phyloP scores from a whole-genome alignment of 1,140 invertebrate species.

The Diploscapter pachys region DNA sequence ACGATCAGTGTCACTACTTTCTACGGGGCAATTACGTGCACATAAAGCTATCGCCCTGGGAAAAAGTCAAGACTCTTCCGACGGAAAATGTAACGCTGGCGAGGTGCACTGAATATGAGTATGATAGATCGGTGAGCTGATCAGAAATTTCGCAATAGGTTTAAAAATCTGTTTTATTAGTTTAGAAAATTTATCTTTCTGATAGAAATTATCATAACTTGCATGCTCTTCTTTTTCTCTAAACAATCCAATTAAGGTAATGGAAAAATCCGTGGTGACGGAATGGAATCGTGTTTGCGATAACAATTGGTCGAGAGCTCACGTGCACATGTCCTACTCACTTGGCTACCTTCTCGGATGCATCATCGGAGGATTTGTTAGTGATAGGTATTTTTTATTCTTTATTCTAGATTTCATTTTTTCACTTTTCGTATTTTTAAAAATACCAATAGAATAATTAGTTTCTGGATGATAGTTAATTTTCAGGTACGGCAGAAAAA shows the following conservation, averaged over 20 bases:
- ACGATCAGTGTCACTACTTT: slow-evolving; percentile 53
- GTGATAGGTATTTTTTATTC: slow-evolving; percentile 39
- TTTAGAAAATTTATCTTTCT: too few species aligned
- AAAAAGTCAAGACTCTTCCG: slow-evolving; percentile 14
- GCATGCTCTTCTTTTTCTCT: slow-evolving; percentile 1
- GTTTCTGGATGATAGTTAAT: neutral
- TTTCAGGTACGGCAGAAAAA: slow-evolving; percentile 49
- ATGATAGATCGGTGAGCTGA: slow-evolving; percentile 30
- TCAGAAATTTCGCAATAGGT: neutral
- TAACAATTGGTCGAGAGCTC: slow-evolving; percentile 55
- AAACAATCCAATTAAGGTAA: slow-evolving; percentile 30
- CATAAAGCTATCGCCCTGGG: slow-evolving; percentile 32
- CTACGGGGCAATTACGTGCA: slow-evolving; percentile 30
- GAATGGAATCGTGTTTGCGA: slow-evolving; percentile 57
- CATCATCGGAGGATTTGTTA: slow-evolving; percentile 53
- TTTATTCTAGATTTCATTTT: too few species aligned
- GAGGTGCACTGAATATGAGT: slow-evolving; percentile 45
- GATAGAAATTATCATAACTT: neutral
- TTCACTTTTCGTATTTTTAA: too few species aligned
- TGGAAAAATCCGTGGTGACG: slow-evolving; percentile 53
- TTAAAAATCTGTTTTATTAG: too few species aligned
- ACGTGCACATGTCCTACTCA: slow-evolving; percentile 57
- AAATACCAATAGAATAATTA: slow-evolving; percentile 3
- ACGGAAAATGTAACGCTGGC: slow-evolving; percentile 13
- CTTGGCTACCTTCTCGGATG: slow-evolving; percentile 56